Conservation (phyloP, 2,113 vertebrate species). For the Hepsetus odoe region DNA sequence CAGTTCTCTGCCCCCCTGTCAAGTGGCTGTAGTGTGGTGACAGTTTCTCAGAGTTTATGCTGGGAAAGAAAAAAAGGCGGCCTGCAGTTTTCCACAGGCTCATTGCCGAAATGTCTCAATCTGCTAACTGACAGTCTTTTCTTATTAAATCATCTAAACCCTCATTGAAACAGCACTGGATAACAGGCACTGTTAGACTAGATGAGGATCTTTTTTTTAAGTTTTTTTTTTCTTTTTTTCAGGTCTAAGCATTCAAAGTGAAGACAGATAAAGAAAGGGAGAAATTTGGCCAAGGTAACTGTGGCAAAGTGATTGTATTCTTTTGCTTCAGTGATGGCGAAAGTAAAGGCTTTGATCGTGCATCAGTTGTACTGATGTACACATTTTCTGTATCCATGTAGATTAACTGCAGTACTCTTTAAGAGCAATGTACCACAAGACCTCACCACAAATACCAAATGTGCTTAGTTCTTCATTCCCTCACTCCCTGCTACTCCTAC, state of each 20-base stretch:
- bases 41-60: background rate
- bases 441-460: constrained; percentile 40
- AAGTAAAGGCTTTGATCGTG: constrained; percentile 9
- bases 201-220: background rate
- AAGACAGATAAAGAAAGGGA: constrained; percentile 4
- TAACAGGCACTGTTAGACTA: background rate
- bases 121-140: background rate
- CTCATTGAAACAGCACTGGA: constrained; percentile 1
- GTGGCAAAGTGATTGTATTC: background rate
- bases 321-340: background rate
- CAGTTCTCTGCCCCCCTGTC: constrained; percentile 16
- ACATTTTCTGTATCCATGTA: background rate
- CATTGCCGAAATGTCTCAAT: background rate
- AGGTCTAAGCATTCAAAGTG: constrained; percentile 13
- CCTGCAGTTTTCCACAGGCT: constrained; percentile 15
- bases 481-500: constrained; percentile 32
- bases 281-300: background rate
- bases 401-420: constrained; percentile 12
- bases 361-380: background rate
- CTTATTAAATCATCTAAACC: background rate
- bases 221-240: background rate
- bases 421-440: constrained; percentile 14
- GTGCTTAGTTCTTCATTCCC: constrained; percentile 11
- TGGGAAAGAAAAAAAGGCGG: background rate
- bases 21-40: background rate